These are phyloP conservation scores for Aplodontia rufa DNA, from an alignment of 2,113 vertebrate genomes.

Conservation along the genomic window DNA sequence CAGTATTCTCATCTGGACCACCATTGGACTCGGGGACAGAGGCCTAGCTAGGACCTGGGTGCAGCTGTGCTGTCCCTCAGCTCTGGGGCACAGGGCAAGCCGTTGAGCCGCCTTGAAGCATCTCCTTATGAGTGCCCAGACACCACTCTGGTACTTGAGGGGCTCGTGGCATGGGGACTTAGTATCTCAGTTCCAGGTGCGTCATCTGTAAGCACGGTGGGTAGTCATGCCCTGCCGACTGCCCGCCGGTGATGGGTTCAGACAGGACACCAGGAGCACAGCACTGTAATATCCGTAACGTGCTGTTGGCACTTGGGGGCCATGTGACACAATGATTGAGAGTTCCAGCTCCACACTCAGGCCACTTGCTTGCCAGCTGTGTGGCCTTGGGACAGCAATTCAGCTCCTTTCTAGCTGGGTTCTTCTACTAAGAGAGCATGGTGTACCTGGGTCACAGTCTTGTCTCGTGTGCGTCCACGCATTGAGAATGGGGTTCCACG, in stretches of 20 bases:
- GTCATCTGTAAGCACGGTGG: neutral
- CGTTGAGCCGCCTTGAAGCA: neutral
- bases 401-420: neutral
- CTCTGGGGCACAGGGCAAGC: neutral
- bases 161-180: neutral
- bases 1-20: neutral
- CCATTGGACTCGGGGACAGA: neutral
- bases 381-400: neutral
- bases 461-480: no score
- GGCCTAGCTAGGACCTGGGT: neutral
- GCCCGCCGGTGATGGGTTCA: neutral
- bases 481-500: no score
- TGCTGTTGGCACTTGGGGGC: accelerated
- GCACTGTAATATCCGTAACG: accelerated
- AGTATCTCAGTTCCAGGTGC: neutral
- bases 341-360: neutral
- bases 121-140: neutral
- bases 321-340: neutral
- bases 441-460: no score
- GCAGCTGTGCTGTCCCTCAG: neutral
- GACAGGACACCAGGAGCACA: neutral
- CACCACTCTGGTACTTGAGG: neutral
- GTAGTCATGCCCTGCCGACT: neutral
- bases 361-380: neutral
- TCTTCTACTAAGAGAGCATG: neutral